phyloP scores from a whole-genome alignment of 2,113 vertebrate species.

The Boleophthalmus pectinirostris region DNA sequence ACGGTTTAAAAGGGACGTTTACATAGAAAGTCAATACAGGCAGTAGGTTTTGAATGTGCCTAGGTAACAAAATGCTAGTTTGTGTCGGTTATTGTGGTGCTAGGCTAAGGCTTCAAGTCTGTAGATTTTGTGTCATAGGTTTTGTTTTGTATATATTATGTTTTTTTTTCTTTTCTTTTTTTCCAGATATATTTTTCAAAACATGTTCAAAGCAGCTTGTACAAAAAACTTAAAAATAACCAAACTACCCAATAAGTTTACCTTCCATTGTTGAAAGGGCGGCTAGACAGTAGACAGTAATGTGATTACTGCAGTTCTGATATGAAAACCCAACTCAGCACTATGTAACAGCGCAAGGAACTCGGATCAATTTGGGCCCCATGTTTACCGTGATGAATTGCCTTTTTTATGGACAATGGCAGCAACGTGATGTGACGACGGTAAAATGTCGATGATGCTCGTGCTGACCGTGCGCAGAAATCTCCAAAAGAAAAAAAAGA shows the following conservation, averaged over 20 bases:
- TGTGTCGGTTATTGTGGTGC: constrained; percentile 38
- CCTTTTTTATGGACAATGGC: constrained; percentile 1
- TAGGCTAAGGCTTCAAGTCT: constrained; percentile 27
- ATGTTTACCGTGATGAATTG: constrained; percentile 13
- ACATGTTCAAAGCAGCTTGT: constrained; percentile 16
- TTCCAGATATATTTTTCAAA: constrained; percentile 30
- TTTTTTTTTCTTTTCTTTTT: constrained; percentile 30
- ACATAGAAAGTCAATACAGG: neutral
- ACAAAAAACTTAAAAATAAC: neutral
- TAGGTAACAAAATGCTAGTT: constrained; percentile 17
- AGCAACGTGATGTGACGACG: neutral
- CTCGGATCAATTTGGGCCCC: neutral
- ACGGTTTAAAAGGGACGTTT: constrained; percentile 54
- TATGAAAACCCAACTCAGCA: constrained; percentile 1
- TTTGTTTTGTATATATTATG: constrained; percentile 30
- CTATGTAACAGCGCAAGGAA: constrained; percentile 2
- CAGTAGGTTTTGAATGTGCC: constrained; percentile 14
- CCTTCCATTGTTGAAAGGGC: neutral
- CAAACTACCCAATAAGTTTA: neutral
- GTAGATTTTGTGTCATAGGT: constrained; percentile 22
- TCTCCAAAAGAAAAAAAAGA: neutral
- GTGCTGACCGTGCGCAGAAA: constrained; percentile 6
- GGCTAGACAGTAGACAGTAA: neutral
- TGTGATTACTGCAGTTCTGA: neutral
- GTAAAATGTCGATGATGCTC: neutral